Base-by-base conservation (phyloP, 2,797 vertebrate species). In the Chelonia mydas region DNA sequence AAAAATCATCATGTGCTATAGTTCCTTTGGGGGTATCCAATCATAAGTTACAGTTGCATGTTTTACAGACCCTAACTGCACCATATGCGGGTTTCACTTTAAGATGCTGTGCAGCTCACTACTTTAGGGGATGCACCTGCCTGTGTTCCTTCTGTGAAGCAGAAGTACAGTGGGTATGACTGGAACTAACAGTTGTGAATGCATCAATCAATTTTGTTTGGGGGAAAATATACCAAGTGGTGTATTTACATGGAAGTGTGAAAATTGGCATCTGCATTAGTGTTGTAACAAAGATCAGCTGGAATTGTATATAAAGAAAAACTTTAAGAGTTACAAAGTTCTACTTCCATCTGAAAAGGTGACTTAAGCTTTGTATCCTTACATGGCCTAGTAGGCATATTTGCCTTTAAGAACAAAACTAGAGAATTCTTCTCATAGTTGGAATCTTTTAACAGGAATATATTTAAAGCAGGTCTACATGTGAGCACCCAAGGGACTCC, bases 261-360 rank as follows among this genome's bases (percentile, higher is more conserved):
- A 25, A 74, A 25, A 45, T 3, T 45, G 37, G 21, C 23, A 15
- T 15, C 72, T 45, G 72, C 21, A 74, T 25, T 74, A 4, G 33
- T 65, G 68, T 5, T 72, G 21, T 45, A 25, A 27, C 72, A 25
- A 41, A 27, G 72, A 74, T 45, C 12, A 45, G 12, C 41, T 65
- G 25, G 23, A 74, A 45, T 45, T 88, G 86, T 47, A 50, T 23
- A 28, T 5, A 19, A 0, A 0, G 7, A 59, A 47, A 13, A 6
- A 89, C 47, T 33, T 94, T 19, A 88, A 74, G 57, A 80, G 15
- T 33, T 45, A 80, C 50, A 91, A 81, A 1, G 10, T 81, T 7
- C 0, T 33, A 54, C 88, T 88, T 68, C 25, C 81, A 0, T 59
- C 33, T 49, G 84, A 55, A 88, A 86, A 6, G 2, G 21, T 88